phyloP scores from a whole-genome alignment of 2,797 vertebrate species.

The Rhinophrynus dorsalis region DNA sequence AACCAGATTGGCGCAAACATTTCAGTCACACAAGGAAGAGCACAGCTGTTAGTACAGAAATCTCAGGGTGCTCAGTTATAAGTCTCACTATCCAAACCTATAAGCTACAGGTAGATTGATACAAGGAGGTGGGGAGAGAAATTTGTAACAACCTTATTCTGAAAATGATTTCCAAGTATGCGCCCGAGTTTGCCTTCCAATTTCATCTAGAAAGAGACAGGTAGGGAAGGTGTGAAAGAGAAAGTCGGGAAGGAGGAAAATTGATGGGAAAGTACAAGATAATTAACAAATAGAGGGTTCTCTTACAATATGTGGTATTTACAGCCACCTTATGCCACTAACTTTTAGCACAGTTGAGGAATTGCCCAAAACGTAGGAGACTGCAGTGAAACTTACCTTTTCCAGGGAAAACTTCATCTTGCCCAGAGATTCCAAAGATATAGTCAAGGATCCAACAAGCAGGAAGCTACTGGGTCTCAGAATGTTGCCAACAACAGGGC shows the following conservation, averaged over 20 bases:
- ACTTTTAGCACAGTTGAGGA: no score
- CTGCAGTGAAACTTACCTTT: slow-evolving; percentile 64
- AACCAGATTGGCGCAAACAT: neutral
- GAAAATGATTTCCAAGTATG: slow-evolving; percentile 83
- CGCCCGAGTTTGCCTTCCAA: slow-evolving; percentile 81
- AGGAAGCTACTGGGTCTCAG: slow-evolving; percentile 74
- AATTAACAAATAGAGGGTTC: no score
- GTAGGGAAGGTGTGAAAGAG: slow-evolving; percentile 1
- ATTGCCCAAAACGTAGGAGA: no score
- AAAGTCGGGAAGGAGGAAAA: neutral
- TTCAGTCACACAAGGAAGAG: neutral
- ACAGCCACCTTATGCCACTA: no score
- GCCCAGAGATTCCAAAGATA: slow-evolving; percentile 73
- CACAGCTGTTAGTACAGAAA: neutral
- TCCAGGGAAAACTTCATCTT: slow-evolving; percentile 75
- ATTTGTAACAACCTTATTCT: slow-evolving; percentile 77
- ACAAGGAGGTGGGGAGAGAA: neutral
- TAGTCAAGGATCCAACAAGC: slow-evolving; percentile 76
- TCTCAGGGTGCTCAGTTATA: neutral
- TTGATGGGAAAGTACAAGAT: neutral
- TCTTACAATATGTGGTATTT: no score
- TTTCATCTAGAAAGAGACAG: slow-evolving; percentile 74
- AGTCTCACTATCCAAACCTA: neutral
- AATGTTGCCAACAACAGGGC: slow-evolving; percentile 50
- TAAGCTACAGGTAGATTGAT: neutral